Evolutionary conservation across 2,888 invertebrate genomes (phyloP), one percentile per base, ranked within the genome.

Genomic region (Dorcus parallelipipedus): DNA sequence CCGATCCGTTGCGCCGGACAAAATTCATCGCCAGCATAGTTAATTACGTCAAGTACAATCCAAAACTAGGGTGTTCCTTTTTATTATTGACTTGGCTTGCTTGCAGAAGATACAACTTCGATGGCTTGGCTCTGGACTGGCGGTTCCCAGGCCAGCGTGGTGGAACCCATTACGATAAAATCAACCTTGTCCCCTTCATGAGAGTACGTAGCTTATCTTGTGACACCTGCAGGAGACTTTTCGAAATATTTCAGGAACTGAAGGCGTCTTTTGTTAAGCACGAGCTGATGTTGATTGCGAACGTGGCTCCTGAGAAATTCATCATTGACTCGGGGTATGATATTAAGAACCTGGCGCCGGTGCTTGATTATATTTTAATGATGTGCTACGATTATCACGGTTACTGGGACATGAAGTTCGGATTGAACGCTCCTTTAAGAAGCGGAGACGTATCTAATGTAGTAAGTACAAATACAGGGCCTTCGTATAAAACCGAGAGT

Each of bases 311-410:
- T 0, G 87, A 89, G 0, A 87, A 87, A 70, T 81, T 82, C 33
- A 90, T 88, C 0, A 90, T 93, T 70, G 88, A 91, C 61, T 77
- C 82, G 1, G 90, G 89, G 0, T 95, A 95, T 70, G 88, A 93
- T 73, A 82, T 95, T 9, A 80, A 84, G 4, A 84, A 86, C 63
- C 79, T 95, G 9, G 84, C 87, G n/a, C 77, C 84, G 0, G 85
- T 87, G 71, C 74, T 90, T 41, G 88, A 90, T 73, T 86, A 83
- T 56, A 83, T 93, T 40, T 91, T 93, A 67, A 84, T 93, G 73
- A 94, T 93, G 93, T 89, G 90, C 61, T 95, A 95, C 74, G 94
- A 95, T 76, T 94, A 93, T 75, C 92, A 93, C 66, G 93, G 93
- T 0, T 83, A 88, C 4, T 93, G 93, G 93, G 90, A 93, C 67